A percentile compares a stretch with the other conserved stretches of the same genome.
Evolutionary conservation across 2,888 invertebrate species (phyloP).

Genomic region (Brassicogethes aeneus): DNA sequence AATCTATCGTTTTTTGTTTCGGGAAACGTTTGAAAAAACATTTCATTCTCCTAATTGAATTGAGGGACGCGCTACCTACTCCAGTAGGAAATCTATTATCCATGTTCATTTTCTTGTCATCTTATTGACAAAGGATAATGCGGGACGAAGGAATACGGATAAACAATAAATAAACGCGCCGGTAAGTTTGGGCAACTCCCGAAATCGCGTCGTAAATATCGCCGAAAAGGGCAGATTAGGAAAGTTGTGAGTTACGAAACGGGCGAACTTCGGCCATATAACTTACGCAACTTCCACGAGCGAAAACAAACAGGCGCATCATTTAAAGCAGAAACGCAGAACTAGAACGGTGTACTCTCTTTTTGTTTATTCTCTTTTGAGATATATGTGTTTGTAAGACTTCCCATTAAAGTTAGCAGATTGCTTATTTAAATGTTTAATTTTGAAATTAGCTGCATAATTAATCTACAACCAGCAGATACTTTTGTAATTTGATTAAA

Average conservation of each 20-base stretch:
- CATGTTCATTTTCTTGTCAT: too few relatives aligned
- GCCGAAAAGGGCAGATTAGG: neutral
- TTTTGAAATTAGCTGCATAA: too few relatives aligned
- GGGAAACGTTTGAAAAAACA: neutral
- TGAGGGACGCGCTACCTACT: neutral
- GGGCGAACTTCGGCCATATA: neutral
- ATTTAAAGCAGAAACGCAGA: too few relatives aligned
- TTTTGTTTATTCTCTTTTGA: too few relatives aligned
- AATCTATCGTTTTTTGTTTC: neutral
- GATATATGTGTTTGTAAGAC: too few relatives aligned
- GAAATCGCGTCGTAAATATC: neutral
- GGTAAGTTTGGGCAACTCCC: neutral
- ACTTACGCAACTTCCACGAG: neutral
- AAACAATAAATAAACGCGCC: neutral
- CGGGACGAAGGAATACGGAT: neutral
- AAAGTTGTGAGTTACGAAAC: neutral
- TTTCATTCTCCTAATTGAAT: neutral
- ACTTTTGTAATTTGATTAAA: too few relatives aligned
- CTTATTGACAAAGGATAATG: neutral
- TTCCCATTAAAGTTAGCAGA: too few relatives aligned
- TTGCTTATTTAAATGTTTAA: too few relatives aligned
- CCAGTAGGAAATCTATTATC: neutral
- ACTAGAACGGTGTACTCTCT: too few relatives aligned
- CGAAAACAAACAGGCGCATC: neutral
- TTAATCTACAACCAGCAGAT: too few relatives aligned